These are phyloP conservation scores for Lophotis ruficrista DNA, from an alignment of 2,113 vertebrate genomes.

Conservation along the genomic window DNA sequence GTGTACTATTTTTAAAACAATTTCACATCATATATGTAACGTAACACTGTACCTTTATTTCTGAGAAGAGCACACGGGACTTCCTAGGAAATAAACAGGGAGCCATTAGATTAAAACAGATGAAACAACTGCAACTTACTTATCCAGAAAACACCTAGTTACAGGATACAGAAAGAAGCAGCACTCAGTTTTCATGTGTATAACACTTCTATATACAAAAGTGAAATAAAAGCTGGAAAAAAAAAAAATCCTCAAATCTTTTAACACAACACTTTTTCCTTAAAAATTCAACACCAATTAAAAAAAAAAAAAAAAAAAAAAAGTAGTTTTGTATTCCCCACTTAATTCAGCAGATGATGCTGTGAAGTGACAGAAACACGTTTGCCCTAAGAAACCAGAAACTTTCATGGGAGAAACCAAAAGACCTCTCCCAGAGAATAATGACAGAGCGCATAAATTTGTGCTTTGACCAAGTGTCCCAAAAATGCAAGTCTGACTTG, in stretches of 20 bases:
- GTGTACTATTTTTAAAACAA: neutral
- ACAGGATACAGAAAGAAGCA: neutral
- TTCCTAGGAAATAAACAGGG: conserved; percentile 80
- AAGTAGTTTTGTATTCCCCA: neutral
- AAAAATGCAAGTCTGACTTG: neutral
- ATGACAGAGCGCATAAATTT: rapidly evolving
- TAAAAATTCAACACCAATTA: neutral
- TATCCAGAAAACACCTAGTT: neutral
- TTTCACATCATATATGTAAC: neutral
- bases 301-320: neutral
- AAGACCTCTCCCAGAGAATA: neutral
- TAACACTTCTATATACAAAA: neutral
- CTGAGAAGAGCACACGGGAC: conserved; percentile 88
- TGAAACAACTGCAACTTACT: neutral
- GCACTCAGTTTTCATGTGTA: neutral
- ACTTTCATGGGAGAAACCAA: neutral
- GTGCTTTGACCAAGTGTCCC: neutral
- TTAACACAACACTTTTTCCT: neutral
- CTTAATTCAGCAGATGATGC: neutral
- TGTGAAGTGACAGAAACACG: neutral
- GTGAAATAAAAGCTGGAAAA: neutral
- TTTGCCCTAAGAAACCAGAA: neutral
- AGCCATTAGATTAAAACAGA: neutral
- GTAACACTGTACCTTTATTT: conserved; percentile 85
- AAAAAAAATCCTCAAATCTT: neutral